Evolutionary conservation across 2,113 vertebrate species (phyloP), one percentile per base, ranked within the genome.

Genomic region (Phalacrocorax carbo): DNA sequence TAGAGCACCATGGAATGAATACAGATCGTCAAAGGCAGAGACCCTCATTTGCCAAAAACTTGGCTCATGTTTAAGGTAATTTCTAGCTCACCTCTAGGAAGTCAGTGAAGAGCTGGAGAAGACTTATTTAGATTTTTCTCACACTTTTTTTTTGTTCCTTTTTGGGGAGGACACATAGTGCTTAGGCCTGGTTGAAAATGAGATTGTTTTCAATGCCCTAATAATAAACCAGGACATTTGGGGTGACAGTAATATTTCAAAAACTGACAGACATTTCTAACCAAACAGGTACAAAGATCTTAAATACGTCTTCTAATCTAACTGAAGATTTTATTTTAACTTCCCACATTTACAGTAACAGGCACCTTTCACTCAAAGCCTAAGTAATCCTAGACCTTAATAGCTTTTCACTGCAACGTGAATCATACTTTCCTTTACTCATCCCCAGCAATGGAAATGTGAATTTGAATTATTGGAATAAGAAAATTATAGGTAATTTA

Each of bases 401-500:
- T 75, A 92, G 71, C 23, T 93, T 83, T 93, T 44, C 83, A 82
- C 69, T 91, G 75, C 32, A 88, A 76, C 57, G 92, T 87, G 81
- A 95, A 88, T 95, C 83, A 94, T 76, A 73, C 54, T 71, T 97
- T 77, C 57, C 27, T 93, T 95, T 97, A 88, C 82, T 88, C 52
- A 95, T 93, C 48, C 54, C n/a, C 77, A 81, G 79, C 95, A 84
- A 91, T 88, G 52, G 86, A 96, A 97, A 71, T 93, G 34, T 88
- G 91, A 97, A 94, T 96, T 73, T 60, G 95, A 97, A 97, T 96
- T 95, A 90, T 75, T 76, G 93, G 76, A 97, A 96, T 97, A 91
- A 97, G 93, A 96, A 98, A 98, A 97, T 96, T 94, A 96, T 65
- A 97, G 96, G 82, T 80, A 97, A 97, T 97, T 98, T 97, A 82